phyloP scores from a whole-genome alignment of 2,113 vertebrate genomes.

The Mesocricetus auratus region DNA sequence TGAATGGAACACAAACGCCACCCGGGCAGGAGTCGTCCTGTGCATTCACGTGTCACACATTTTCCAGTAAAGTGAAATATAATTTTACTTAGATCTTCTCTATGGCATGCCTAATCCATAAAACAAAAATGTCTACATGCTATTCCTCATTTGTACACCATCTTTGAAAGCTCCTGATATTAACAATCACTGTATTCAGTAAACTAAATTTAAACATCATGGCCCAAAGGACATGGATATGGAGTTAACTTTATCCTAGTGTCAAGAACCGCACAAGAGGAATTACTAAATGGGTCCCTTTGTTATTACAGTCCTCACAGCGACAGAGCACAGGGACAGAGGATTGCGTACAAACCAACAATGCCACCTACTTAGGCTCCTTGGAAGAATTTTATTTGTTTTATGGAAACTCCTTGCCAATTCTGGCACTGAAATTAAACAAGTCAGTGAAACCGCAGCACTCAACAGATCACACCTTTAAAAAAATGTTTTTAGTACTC shows the following conservation, averaged over 20 bases:
- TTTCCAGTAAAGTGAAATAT: constrained; percentile 41
- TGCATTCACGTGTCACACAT: background rate
- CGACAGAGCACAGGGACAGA: constrained; percentile 83
- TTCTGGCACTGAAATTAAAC: constrained; percentile 88
- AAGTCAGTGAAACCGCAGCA: constrained; percentile 81
- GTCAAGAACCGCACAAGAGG: constrained; percentile 76
- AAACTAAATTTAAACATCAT: background rate
- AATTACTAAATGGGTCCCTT: constrained; percentile 84
- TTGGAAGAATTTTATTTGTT: constrained; percentile 86
- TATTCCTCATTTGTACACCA: background rate
- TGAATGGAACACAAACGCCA: background rate
- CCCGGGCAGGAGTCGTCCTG: background rate
- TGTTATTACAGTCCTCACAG: constrained; percentile 83
- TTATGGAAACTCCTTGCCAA: constrained; percentile 86
- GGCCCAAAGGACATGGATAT: constrained; percentile 22
- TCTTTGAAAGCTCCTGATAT: background rate
- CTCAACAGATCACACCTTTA: constrained; percentile 83
- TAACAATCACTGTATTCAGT: background rate
- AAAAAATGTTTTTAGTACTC: constrained; percentile 65
- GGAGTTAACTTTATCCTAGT: constrained; percentile 67
- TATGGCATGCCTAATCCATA: background rate
- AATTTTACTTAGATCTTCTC: constrained; percentile 22
- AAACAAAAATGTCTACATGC: background rate
- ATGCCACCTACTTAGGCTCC: constrained; percentile 80
- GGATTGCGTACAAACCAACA: constrained; percentile 85